Percentiles rank a stretch among this genome's conserved stretches.
Evolutionary conservation across 2,113 vertebrate species (phyloP).

Genomic region (Ptychochromis oligacanthus): DNA sequence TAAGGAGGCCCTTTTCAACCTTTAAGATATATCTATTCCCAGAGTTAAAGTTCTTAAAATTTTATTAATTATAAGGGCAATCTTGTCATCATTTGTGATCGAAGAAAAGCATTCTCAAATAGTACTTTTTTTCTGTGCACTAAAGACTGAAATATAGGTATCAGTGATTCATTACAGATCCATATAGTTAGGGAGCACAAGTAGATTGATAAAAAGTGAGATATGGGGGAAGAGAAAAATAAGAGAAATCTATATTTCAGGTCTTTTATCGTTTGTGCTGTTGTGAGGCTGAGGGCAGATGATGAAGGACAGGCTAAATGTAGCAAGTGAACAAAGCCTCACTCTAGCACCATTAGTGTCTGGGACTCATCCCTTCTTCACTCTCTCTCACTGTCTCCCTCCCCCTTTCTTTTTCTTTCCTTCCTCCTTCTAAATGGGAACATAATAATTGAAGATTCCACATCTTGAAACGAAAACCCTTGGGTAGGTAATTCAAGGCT

Average conservation of each 20-base stretch:
- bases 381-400: conserved; percentile 50
- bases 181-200: conserved; percentile 44
- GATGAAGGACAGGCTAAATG: conserved; percentile 80
- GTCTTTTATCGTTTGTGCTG: conserved; percentile 75
- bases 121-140: not conserved
- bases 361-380: conserved; percentile 65
- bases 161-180: conserved; percentile 34
- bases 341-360: conserved; percentile 77
- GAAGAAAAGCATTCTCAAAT: not conserved
- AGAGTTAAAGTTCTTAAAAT: not conserved
- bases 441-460: conserved; percentile 86
- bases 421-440: conserved; percentile 80
- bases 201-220: conserved; percentile 54
- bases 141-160: conserved; percentile 12
- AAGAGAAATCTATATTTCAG: conserved; percentile 75
- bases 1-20: not conserved
- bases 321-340: conserved; percentile 80
- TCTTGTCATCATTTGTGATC: not conserved
- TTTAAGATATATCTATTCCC: not conserved
- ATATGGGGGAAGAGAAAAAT: conserved; percentile 21
- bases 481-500: conserved; percentile 85
- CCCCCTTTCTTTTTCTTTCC: conserved; percentile 68
- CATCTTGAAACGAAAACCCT: conserved; percentile 85
- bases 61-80: not conserved
- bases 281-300: conserved; percentile 73